Evolutionary conservation across 2,113 vertebrate species (phyloP).

Genomic region (Cyanoliseus patagonus): DNA sequence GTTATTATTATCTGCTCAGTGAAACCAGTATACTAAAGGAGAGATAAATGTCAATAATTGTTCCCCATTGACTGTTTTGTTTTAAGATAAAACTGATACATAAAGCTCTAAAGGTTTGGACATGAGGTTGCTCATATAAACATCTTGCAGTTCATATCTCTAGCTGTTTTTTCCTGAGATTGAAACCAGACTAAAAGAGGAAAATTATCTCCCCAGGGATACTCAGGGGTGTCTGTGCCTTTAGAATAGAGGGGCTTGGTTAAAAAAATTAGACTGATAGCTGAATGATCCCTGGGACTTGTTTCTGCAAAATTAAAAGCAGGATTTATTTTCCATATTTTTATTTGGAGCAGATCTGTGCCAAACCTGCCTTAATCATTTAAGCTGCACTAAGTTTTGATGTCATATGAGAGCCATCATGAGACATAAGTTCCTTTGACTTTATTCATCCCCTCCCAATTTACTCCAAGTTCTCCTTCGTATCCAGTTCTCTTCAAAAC

Average conservation of each 20-base stretch:
- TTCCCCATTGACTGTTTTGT: not conserved
- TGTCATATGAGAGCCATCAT: not conserved
- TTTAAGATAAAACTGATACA: not conserved
- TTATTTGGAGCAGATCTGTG: not conserved
- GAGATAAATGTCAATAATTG: not conserved
- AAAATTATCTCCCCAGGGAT: not conserved
- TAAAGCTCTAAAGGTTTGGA: not conserved
- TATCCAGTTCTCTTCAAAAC: not conserved
- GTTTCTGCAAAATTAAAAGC: not conserved
- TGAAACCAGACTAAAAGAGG: not conserved
- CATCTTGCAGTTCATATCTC: not conserved
- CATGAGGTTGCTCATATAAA: not conserved
- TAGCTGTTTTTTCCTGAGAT: not conserved
- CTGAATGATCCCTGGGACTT: not conserved
- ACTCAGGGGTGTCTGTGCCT: not conserved
- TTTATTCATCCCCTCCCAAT: not conserved
- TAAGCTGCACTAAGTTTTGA: not conserved
- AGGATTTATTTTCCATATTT: slow-evolving; percentile 4
- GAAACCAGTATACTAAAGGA: not conserved
- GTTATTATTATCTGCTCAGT: not conserved
- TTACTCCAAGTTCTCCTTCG: not conserved
- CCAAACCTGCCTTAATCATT: slow-evolving; percentile 3
- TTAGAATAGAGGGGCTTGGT: not conserved
- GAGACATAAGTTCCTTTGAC: slow-evolving; percentile 21
- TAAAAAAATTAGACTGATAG: not conserved